These are phyloP conservation scores for Tadarida brasiliensis DNA, from an alignment of 2,797 vertebrate genomes.

Conservation along the genomic window DNA sequence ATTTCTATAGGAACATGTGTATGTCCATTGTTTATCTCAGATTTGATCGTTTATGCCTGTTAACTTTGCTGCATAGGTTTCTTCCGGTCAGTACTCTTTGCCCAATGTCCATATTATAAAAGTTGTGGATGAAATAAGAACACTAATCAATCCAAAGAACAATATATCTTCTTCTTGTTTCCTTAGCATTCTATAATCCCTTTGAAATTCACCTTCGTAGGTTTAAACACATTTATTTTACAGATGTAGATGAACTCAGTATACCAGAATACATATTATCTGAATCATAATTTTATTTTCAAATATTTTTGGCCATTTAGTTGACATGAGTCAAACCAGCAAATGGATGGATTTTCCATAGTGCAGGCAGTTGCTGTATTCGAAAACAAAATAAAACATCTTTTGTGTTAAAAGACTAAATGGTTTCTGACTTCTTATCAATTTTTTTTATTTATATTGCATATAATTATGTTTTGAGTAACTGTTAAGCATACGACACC, in stretches of 20 bases:
- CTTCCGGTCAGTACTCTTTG: background rate
- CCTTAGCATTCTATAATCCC: background rate
- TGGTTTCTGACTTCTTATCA: background rate
- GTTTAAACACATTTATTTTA: conserved; percentile 5
- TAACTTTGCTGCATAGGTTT: background rate
- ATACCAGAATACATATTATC: background rate
- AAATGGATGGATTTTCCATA: background rate
- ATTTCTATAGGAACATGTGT: background rate
- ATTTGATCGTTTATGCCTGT: background rate
- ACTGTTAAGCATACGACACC: background rate
- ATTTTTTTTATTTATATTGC: background rate
- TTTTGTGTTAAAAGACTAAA: background rate
- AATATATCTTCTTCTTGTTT: background rate
- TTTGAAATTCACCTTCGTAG: background rate
- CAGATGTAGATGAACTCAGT: background rate
- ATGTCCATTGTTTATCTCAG: background rate
- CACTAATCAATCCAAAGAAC: background rate
- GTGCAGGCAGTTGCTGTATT: background rate
- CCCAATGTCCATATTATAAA: background rate
- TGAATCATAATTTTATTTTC: conserved; percentile 44
- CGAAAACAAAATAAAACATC: background rate
- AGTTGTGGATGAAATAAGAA: background rate
- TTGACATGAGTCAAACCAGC: background rate
- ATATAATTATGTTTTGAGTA: background rate
- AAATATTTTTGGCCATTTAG: background rate